These are phyloP conservation scores for Limonius californicus DNA, from an alignment of 1,140 invertebrate genomes.

Conservation along the genomic window DNA sequence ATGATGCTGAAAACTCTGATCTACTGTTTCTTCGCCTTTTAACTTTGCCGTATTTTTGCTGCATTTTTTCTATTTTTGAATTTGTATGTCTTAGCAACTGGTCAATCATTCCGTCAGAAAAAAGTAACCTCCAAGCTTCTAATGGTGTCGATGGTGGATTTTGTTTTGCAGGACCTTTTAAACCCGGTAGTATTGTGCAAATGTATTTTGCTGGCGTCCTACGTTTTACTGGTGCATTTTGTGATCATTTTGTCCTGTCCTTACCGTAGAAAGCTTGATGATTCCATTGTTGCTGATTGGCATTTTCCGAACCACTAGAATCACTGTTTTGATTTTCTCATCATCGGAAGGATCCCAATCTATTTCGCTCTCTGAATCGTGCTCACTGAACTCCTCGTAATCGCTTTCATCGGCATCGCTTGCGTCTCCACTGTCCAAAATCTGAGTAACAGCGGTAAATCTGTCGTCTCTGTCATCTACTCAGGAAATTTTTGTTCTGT, in stretches of 20 bases:
- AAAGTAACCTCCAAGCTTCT: neutral
- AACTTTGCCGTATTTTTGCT: neutral
- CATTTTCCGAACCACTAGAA: neutral
- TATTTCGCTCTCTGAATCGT: neutral
- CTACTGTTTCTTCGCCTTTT: neutral
- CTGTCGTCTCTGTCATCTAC: too few species aligned
- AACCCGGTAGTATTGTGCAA: neutral
- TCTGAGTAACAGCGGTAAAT: too few species aligned
- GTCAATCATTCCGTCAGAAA: neutral
- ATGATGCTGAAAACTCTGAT: neutral
- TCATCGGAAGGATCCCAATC: neutral
- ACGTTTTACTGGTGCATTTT: neutral
- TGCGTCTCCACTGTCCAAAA: neutral
- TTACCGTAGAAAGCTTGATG: conserved; percentile 4
- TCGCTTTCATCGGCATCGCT: neutral
- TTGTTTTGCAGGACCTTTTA: neutral
- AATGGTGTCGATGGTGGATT: neutral
- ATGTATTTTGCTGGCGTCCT: neutral
- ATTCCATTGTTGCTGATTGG: neutral
- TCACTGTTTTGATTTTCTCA: neutral
- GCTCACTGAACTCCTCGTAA: neutral
- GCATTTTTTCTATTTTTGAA: neutral
- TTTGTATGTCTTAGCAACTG: neutral
- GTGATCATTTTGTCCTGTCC: conserved; percentile 8
- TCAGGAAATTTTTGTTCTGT: too few species aligned